phyloP scores from a whole-genome alignment of 2,888 invertebrate genomes.

The Thymelicus acteon region DNA sequence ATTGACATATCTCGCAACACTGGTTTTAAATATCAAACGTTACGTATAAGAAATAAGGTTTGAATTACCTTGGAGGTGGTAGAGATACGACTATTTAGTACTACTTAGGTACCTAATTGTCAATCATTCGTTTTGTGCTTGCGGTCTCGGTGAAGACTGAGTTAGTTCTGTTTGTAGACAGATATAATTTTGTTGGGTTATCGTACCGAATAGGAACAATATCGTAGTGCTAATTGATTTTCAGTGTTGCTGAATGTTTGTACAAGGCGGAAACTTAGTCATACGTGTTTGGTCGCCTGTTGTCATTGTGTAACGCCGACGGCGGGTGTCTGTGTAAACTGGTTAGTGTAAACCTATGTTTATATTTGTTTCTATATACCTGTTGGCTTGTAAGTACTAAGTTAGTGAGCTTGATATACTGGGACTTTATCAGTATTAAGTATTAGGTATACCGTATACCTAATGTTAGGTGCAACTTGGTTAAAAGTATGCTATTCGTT shows the following conservation, averaged over 20 bases:
- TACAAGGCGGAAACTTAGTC: not conserved
- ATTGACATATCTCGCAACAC: too few species aligned
- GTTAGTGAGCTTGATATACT: too few species aligned
- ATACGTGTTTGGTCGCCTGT: not conserved
- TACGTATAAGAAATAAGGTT: not conserved
- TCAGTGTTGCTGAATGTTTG: not conserved
- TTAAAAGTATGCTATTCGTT: too few species aligned
- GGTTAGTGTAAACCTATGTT: not conserved
- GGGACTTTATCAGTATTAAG: too few species aligned
- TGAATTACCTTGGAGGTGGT: not conserved
- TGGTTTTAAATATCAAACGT: not conserved
- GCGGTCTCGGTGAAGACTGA: not conserved
- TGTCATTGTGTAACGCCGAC: too few species aligned
- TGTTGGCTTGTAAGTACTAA: too few species aligned
- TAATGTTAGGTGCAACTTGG: too few species aligned
- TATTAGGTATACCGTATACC: too few species aligned
- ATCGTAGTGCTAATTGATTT: not conserved
- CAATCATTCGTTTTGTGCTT: slow-evolving; percentile 2
- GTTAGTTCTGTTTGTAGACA: not conserved
- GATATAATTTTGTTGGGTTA: too few species aligned
- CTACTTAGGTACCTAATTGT: not conserved
- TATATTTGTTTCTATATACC: too few species aligned
- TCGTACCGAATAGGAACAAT: not conserved
- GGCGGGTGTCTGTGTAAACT: not conserved
- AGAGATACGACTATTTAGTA: not conserved